A percentile compares a stretch with the other conserved stretches of the same genome.
These are phyloP conservation scores for Morbakka virulenta DNA, from an alignment of 30 jellyfish, hydroid and myxozoan species.

Conservation along the genomic window DNA sequence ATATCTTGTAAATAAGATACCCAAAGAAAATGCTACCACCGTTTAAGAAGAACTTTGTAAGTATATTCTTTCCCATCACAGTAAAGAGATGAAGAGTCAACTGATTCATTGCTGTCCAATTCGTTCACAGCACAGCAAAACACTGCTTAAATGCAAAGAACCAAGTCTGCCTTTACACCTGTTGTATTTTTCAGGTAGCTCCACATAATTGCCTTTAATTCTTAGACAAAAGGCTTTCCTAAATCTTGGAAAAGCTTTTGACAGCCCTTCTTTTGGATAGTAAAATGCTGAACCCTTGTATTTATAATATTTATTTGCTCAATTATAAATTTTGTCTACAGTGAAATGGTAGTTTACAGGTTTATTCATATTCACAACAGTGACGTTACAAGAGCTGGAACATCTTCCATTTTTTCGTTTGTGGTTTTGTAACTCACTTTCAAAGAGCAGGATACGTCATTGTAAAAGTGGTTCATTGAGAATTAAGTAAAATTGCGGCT, in stretches of 20 bases:
- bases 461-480: no score
- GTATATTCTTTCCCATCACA: conserved; percentile 18
- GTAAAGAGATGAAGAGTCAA: no score
- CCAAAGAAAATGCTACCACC: conserved; percentile 48
- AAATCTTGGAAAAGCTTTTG: neutral
- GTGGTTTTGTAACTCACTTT: no score
- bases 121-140: conserved; percentile 3
- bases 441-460: no score
- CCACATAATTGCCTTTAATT: conserved; percentile 15
- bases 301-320: no score
- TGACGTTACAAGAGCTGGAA: no score
- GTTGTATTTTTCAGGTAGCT: conserved; percentile 12
- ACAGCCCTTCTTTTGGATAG: conserved; percentile 21
- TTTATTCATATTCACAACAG: no score
- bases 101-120: no score
- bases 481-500: no score
- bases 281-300: conserved; percentile 16
- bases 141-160: conserved; percentile 40
- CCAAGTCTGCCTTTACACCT: conserved; percentile 48
- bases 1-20: conserved; percentile 37
- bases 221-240: conserved; percentile 8
- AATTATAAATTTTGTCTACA: no score
- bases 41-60: conserved; percentile 1
- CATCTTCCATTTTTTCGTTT: no score
- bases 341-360: no score